These are phyloP conservation scores for Pemphigus obesinymphae DNA, from an alignment of 1,140 invertebrate species.

Conservation along the genomic window DNA sequence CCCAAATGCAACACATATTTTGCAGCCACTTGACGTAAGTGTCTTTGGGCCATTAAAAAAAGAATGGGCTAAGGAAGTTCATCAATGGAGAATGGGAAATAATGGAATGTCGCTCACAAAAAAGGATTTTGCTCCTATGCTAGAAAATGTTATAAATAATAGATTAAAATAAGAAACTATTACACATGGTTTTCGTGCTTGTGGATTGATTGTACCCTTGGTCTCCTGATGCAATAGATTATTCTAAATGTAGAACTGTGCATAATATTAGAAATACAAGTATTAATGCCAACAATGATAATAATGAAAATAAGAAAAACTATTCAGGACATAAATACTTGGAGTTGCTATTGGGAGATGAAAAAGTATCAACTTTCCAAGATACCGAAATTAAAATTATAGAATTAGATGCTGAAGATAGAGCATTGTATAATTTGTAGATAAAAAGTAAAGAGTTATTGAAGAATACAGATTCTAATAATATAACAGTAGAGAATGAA, in stretches of 20 bases:
- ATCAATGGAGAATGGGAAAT: slow-evolving; percentile 42
- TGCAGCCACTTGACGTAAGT: slow-evolving; percentile 52
- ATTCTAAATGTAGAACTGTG: slow-evolving; percentile 34
- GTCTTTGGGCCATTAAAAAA: slow-evolving; percentile 48
- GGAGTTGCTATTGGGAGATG: no score
- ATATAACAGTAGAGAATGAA: no score
- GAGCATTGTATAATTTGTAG: no score
- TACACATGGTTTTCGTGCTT: slow-evolving; percentile 49
- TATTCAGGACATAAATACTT: no score
- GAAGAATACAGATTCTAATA: no score
- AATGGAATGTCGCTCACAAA: slow-evolving; percentile 47
- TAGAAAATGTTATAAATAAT: slow-evolving; percentile 45
- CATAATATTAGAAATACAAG: no score
- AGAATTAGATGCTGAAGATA: neutral
- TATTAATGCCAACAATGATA: no score
- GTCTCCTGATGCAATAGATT: slow-evolving; percentile 49
- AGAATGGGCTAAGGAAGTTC: slow-evolving; percentile 48
- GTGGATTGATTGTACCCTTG: slow-evolving; percentile 51
- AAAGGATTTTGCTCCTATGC: no score
- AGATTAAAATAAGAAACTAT: slow-evolving; percentile 46
- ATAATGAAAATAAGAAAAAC: no score
- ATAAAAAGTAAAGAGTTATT: no score
- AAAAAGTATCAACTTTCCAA: no score
- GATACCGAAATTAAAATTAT: no score
- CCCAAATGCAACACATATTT: slow-evolving; percentile 52